Evolutionary conservation across 2,797 vertebrate species (phyloP).

Genomic region (Aeoliscus strigatus): DNA sequence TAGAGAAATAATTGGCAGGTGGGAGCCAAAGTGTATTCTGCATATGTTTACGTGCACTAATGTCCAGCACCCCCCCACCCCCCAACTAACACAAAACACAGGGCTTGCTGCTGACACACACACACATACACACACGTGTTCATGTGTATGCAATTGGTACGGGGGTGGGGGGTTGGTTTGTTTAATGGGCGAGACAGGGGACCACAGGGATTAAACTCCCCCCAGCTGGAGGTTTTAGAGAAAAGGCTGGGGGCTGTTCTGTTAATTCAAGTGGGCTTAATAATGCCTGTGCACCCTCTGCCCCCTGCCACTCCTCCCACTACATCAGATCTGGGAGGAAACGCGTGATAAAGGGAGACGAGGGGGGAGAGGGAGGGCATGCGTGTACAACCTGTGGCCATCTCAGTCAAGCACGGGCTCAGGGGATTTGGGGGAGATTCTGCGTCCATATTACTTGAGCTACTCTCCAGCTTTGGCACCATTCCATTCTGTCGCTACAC

Average conservation of each 20-base stretch:
- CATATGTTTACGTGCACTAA: slow-evolving; percentile 12
- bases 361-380: slow-evolving; percentile 40
- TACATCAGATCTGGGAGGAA: slow-evolving; percentile 70
- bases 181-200: slow-evolving; percentile 77
- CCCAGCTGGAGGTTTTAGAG: slow-evolving; percentile 73
- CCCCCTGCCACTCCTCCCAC: slow-evolving; percentile 68
- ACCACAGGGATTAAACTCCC: slow-evolving; percentile 72
- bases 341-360: slow-evolving; percentile 67
- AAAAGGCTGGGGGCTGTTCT: slow-evolving; percentile 72
- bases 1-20: slow-evolving; percentile 48
- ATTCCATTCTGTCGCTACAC: slow-evolving; percentile 51
- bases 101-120: neutral
- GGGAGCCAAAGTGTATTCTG: slow-evolving; percentile 27
- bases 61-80: slow-evolving; percentile 22
- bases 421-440: slow-evolving; percentile 44
- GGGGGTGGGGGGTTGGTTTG: slow-evolving; percentile 59
- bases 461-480: slow-evolving; percentile 36
- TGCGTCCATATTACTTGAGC: slow-evolving; percentile 38
- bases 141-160: slow-evolving; percentile 26
- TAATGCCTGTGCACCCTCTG: slow-evolving; percentile 72
- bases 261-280: slow-evolving; percentile 78
- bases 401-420: slow-evolving; percentile 46
- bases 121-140: slow-evolving; percentile 1
- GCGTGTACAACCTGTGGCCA: slow-evolving; percentile 59
- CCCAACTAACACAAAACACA: too few species aligned